Conservation (phyloP, 2,888 invertebrate species). For the Tenthredo notha region DNA sequence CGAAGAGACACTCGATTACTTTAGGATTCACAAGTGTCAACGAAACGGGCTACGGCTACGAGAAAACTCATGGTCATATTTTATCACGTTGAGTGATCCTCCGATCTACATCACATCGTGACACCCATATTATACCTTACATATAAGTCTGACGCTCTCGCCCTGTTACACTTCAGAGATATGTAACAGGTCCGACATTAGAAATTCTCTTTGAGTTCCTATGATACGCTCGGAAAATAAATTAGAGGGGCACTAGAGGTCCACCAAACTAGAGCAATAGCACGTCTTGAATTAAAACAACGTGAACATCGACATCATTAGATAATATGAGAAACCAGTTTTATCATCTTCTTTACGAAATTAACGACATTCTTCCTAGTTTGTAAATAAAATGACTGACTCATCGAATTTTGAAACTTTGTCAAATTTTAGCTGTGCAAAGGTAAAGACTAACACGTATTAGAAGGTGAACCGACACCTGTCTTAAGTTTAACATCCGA, state of each 20-base stretch:
- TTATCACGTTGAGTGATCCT: background rate
- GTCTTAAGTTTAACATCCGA: background rate
- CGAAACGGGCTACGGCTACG: background rate
- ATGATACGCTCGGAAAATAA: background rate
- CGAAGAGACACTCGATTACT: background rate
- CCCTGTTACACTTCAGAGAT: background rate
- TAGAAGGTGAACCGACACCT: background rate
- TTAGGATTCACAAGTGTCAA: background rate
- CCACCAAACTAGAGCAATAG: background rate
- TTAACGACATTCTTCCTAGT: background rate
- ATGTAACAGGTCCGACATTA: background rate
- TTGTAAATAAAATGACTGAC: background rate
- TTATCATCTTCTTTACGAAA: background rate
- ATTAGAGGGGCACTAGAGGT: constrained; percentile 4
- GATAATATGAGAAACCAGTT: background rate
- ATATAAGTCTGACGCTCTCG: background rate
- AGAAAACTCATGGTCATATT: constrained; percentile 7
- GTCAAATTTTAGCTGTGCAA: background rate
- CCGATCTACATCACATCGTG: background rate
- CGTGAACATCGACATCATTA: background rate
- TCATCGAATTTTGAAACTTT: background rate
- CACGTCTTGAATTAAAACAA: background rate
- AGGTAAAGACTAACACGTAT: background rate
- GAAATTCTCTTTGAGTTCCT: background rate
- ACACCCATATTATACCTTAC: background rate